Evolutionary conservation across 2,888 invertebrate genomes (phyloP), one percentile per base, ranked within the genome.

Genomic region (Drosophila multiciliata): DNA sequence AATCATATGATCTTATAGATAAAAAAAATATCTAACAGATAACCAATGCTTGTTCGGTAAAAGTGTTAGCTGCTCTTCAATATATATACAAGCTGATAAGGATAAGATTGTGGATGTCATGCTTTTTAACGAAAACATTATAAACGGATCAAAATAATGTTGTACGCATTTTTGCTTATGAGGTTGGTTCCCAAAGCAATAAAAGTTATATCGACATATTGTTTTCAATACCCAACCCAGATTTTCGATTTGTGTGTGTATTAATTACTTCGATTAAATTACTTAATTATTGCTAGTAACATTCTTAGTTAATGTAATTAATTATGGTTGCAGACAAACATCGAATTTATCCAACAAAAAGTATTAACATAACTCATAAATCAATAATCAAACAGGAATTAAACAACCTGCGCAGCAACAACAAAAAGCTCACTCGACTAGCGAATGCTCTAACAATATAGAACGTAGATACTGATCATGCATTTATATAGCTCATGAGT

Each of bases 1-100:
- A 26, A 35, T 59, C 50, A 36, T 36, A 60, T 52, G 60, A 60
- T 60, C 50, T 11, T 11, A 20, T 52, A 60, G 60, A 60, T 60
- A 60, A 52, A 4, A 11, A 52, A 36, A 60, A 11, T 52, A 36
- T 50, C 26, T 36, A 29, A 12, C 12, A 59, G 26, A 48, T 35
- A 48, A 48, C 29, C 5, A 57, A 20, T 57, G 15, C 32, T 23
- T 40, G 29, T 15, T 29, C 11, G 45, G 12, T 12, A 20, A 9
- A 5, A 12, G 35, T 29, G 17, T 17, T n/a, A 40, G 12, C n/a
- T 38, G 29, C 40, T 57, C 40, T 29, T 40, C 40, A 55, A 55
- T 55, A 38, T 55, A 38, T 55, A 38, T 55, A 12, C 26, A 8
- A 20, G 2, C 57, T 17, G 57, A 57, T 57, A 57, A 57, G 42